Base-by-base conservation (phyloP, 2,888 invertebrate genomes). In the Minunthozetes semirufus region DNA sequence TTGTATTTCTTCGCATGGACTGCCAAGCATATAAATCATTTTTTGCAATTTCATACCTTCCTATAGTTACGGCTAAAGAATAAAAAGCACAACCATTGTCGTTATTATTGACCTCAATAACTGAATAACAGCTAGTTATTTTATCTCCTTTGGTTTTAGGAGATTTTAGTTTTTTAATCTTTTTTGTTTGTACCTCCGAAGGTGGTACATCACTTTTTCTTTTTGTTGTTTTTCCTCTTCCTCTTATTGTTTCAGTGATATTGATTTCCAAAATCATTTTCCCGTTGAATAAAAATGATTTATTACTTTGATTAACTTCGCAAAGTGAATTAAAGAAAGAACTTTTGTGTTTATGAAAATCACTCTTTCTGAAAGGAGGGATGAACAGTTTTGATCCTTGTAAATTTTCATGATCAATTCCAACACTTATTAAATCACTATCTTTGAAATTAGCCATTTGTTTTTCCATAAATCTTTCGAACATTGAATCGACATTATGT, bases 71-170 rank as follows among this genome's bases (percentile, higher is more conserved):
- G 19, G 17, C 70, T 4, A 70, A 15, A 1, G 70, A 46, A 48
- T 70, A 46, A 25, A 70, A 70, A 48, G 46, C 70, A 9, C 70
- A 70, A 13, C 48, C 42, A 9, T 70, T 70, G 27, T 70, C 46
- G 1, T 5, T 25, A 70, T 70, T 70, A 15, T 70, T n/a, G 42
- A 25, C n/a, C n/a, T n/a, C n/a, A n/a, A n/a, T n/a, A 70, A 48
- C 13, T n/a, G 22, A 42, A 70, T 70, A 25, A 70, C 13, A 17
- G 25, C n/a, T n/a, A n/a, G n/a, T n/a, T n/a, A n/a, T n/a, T n/a
- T n/a, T n/a, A n/a, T n/a, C n/a, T n/a, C n/a, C n/a, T n/a, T n/a
- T n/a, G n/a, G n/a, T n/a, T n/a, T n/a, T n/a, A n/a, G n/a, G n/a
- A n/a, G n/a, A n/a, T n/a, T n/a, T n/a, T n/a, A n/a, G n/a, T n/a